Evolutionary conservation across 2,888 invertebrate species (phyloP), one percentile per base, ranked within the genome.

Genomic region (Penaeus monodon): DNA sequence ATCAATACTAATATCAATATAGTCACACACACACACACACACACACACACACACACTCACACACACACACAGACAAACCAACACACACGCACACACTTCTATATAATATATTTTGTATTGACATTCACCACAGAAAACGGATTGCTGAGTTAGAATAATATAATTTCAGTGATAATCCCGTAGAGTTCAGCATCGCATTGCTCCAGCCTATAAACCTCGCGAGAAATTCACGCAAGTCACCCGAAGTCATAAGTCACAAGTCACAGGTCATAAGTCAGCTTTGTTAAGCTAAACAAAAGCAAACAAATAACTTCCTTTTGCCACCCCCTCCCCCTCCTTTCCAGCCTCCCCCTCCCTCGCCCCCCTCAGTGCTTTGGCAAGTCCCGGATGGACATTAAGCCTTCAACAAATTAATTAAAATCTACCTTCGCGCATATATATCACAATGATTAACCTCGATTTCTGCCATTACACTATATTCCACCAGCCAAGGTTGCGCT

Each of bases 371-470:
- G 17, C 14, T 29, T 8, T 14, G 8, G 7, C 12, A 14, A 1
- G 14, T 49, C 14, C 49, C 12, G 49, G 20, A 27, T 24, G 29
- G 73, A 33, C 66, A 84, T 66, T 33, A 77, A 57, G 29, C 29
- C 68, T 64, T 29, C 65, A 57, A 66, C 68, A 65, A 44, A 57
- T 77, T 77, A 78, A 84, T 66, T 77, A 84, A 77, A 84, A 78
- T 77, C 78, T 78, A 84, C 77, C 77, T 77, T 77, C 66, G 68
- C 78, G 77, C 68, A 78, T 84, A 84, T 84, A 49, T 49, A 49
- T 49, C 49, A 49, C 14, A 14, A 49, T 49, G 49, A 49, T 49
- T 49, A 14, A 49, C 49, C 49, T 49, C 49, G 49, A 49, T 49
- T 49, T 49, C 49, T 49, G 14, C 49, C 49, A 49, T 49, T 49